Conservation (phyloP, 1,140 invertebrate species). For the Sarcophaga bullata region DNA sequence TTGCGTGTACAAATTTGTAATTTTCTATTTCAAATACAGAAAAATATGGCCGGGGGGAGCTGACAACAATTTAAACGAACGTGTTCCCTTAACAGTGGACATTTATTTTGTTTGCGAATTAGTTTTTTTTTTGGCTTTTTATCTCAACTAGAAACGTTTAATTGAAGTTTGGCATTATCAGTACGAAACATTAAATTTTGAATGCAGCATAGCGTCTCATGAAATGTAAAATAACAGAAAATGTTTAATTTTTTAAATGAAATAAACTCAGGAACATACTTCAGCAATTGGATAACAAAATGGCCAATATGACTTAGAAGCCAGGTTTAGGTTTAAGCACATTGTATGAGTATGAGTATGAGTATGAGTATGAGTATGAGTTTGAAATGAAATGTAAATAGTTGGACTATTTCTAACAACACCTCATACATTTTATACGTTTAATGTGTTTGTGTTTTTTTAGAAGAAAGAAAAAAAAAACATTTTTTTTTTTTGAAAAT, state of each 20-base stretch:
- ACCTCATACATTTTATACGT: slow-evolving; percentile 4
- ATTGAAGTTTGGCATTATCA: slow-evolving; percentile 8
- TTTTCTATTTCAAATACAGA: background rate
- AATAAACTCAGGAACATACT: too few relatives aligned
- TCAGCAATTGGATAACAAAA: too few relatives aligned
- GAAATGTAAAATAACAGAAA: too few relatives aligned
- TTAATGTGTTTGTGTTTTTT: background rate
- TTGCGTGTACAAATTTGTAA: background rate
- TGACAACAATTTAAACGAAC: background rate
- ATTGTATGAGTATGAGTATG: background rate
- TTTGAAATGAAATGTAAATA: background rate
- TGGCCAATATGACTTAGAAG: too few relatives aligned
- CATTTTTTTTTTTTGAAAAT: background rate
- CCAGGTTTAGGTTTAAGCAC: too few relatives aligned
- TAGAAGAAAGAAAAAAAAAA: too few relatives aligned
- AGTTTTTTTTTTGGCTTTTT: background rate
- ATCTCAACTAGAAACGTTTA: background rate
- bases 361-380: background rate
- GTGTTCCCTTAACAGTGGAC: background rate
- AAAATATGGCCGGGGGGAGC: background rate
- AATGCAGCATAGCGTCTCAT: too few relatives aligned
- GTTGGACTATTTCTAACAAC: background rate
- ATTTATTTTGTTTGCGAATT: too few relatives aligned
- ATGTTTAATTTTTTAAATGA: too few relatives aligned
- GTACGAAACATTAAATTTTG: background rate